phyloP scores from a whole-genome alignment of 1,140 invertebrate genomes.

The Zaprionus inermis region DNA sequence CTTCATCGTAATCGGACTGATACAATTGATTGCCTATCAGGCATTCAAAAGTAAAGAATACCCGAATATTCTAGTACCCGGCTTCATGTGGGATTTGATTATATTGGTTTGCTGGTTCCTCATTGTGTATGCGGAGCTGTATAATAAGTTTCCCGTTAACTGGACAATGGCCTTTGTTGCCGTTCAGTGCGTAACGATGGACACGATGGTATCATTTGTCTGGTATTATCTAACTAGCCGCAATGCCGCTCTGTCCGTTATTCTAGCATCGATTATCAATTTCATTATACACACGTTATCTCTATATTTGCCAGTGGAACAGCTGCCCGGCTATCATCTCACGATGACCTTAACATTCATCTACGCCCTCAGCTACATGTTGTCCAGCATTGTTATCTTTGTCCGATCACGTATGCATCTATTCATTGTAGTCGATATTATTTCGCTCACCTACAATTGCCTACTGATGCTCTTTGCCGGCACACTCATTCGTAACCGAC shows the following conservation, averaged over 20 bases:
- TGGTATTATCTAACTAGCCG: not conserved
- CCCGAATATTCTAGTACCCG: slow-evolving; percentile 7
- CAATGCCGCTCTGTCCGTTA: not conserved
- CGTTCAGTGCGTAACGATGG: slow-evolving; percentile 17
- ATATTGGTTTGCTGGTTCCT: slow-evolving; percentile 16
- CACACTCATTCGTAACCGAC: slow-evolving; percentile 46
- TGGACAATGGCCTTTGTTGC: slow-evolving; percentile 31
- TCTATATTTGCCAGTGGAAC: slow-evolving; percentile 32
- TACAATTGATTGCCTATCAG: not conserved
- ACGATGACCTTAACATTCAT: slow-evolving; percentile 23
- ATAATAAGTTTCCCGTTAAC: slow-evolving; percentile 40
- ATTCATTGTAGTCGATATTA: not conserved
- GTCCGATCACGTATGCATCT: not conserved
- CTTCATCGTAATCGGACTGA: not conserved
- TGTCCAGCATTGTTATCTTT: not conserved
- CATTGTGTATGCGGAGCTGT: slow-evolving; percentile 21
- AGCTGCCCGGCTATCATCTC: slow-evolving; percentile 21
- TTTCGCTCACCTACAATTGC: slow-evolving; percentile 11
- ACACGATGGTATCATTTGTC: not conserved
- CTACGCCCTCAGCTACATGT: slow-evolving; percentile 11
- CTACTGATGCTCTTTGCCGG: slow-evolving; percentile 27
- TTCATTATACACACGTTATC: slow-evolving; percentile 5
- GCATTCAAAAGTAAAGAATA: not conserved
- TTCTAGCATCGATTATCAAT: not conserved
- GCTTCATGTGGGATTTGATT: slow-evolving; percentile 31